Percentiles rank a stretch among this genome's conserved stretches.
These are phyloP conservation scores for Teleogryllus occipitalis DNA, from an alignment of 1,140 invertebrate genomes.

Conservation along the genomic window DNA sequence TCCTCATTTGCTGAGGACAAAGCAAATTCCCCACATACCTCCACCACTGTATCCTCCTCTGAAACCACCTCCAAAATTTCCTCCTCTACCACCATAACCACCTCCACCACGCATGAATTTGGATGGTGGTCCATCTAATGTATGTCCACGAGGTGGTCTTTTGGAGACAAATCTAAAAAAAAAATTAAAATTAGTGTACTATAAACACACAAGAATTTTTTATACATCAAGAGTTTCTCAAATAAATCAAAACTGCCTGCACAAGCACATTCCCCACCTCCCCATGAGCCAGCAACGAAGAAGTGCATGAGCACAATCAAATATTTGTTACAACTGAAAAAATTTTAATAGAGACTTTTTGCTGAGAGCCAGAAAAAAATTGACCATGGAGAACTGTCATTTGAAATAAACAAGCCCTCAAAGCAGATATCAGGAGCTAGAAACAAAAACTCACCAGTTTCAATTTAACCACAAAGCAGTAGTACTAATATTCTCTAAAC, in stretches of 20 bases:
- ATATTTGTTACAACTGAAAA: neutral
- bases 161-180: slow-evolving; percentile 11
- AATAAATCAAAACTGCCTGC: neutral
- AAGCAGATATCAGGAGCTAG: too few relatives aligned
- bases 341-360: neutral
- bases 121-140: slow-evolving; percentile 15
- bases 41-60: slow-evolving; percentile 21
- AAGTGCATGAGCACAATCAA: neutral
- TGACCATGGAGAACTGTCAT: too few relatives aligned
- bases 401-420: too few relatives aligned
- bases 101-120: slow-evolving; percentile 22
- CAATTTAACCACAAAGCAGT: too few relatives aligned
- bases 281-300: neutral
- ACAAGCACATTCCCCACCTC: neutral
- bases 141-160: slow-evolving; percentile 16
- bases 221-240: neutral
- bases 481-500: neutral
- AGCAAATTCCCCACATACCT: neutral
- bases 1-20: too few relatives aligned
- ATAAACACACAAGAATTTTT: neutral
- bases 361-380: too few relatives aligned
- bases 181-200: neutral
- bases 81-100: slow-evolving; percentile 16
- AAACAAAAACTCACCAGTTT: too few relatives aligned
- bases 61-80: slow-evolving; percentile 21